Evolutionary conservation across 2,113 vertebrate species (phyloP).

Genomic region (Halichoeres trimaculatus): DNA sequence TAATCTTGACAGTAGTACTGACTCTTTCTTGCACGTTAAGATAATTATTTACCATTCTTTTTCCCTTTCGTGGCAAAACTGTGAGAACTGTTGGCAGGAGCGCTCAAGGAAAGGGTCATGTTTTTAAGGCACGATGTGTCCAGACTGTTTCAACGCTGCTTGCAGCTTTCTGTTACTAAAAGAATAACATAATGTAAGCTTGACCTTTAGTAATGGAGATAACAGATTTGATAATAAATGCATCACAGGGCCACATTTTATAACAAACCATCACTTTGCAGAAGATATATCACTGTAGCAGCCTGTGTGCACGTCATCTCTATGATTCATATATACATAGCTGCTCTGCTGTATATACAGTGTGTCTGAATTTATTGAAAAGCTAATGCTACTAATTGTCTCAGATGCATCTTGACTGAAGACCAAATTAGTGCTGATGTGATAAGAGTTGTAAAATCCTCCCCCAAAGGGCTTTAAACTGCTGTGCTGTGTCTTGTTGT

Average conservation of each 20-base stretch:
- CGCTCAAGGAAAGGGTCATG: conserved; percentile 27
- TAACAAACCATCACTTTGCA: background rate
- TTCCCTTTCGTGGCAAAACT: background rate
- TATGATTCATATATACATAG: background rate
- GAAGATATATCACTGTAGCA: background rate
- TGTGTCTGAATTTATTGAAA: background rate
- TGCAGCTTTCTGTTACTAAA: conserved; percentile 40
- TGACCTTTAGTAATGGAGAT: conserved; percentile 25
- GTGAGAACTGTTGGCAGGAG: background rate
- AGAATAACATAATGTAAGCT: conserved; percentile 31
- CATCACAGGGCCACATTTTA: conserved; percentile 9
- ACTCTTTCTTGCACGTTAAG: no score
- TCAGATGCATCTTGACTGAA: conserved; percentile 8
- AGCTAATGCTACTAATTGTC: conserved; percentile 18
- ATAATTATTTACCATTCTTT: conserved; percentile 3
- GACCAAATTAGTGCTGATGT: conserved; percentile 33
- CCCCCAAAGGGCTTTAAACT: conserved; percentile 40
- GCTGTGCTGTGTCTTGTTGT: conserved; percentile 12
- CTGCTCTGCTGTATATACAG: background rate
- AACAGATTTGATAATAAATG: conserved; percentile 12
- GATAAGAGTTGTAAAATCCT: conserved; percentile 40
- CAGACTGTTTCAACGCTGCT: conserved; percentile 39
- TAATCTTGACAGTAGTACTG: no score
- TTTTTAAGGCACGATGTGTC: no score
- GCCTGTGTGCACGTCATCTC: background rate